phyloP scores from a whole-genome alignment of 2,888 invertebrate genomes.

The Meteorus cinctellus region DNA sequence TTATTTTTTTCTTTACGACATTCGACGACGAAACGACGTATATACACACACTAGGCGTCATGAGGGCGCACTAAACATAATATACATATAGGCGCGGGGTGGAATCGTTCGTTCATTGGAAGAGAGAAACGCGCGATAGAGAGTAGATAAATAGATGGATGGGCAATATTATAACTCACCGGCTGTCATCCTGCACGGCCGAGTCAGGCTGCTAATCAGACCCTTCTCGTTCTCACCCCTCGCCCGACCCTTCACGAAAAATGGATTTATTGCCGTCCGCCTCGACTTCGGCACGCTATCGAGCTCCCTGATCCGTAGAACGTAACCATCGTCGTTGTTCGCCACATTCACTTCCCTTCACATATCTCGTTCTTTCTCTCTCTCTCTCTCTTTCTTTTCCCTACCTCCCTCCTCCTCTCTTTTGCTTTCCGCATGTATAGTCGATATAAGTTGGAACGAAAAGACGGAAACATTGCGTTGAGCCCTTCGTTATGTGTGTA shows the following conservation, averaged over 20 bases:
- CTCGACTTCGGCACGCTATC: slow-evolving; percentile 74
- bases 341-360: slow-evolving; percentile 48
- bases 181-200: slow-evolving; percentile 73
- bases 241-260: slow-evolving; percentile 72
- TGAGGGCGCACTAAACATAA: slow-evolving; percentile 44
- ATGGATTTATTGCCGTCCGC: slow-evolving; percentile 74
- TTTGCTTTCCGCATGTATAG: slow-evolving; percentile 17
- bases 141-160: slow-evolving; percentile 74
- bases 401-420: slow-evolving; percentile 13
- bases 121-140: slow-evolving; percentile 62
- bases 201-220: slow-evolving; percentile 74
- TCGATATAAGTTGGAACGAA: slow-evolving; percentile 27
- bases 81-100: slow-evolving; percentile 40
- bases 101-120: slow-evolving; percentile 3
- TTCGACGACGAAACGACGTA: slow-evolving; percentile 49
- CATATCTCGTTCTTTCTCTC: slow-evolving; percentile 31
- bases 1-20: slow-evolving; percentile 57
- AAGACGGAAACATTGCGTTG: slow-evolving; percentile 28
- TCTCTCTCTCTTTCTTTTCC: slow-evolving; percentile 27
- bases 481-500: slow-evolving; percentile 32
- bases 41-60: slow-evolving; percentile 43
- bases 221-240: slow-evolving; percentile 66
- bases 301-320: slow-evolving; percentile 73
- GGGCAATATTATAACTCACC: slow-evolving; percentile 74
- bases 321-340: slow-evolving; percentile 62